Evolutionary conservation across 2,888 invertebrate species (phyloP).

Genomic region (Anthrax anthrax): DNA sequence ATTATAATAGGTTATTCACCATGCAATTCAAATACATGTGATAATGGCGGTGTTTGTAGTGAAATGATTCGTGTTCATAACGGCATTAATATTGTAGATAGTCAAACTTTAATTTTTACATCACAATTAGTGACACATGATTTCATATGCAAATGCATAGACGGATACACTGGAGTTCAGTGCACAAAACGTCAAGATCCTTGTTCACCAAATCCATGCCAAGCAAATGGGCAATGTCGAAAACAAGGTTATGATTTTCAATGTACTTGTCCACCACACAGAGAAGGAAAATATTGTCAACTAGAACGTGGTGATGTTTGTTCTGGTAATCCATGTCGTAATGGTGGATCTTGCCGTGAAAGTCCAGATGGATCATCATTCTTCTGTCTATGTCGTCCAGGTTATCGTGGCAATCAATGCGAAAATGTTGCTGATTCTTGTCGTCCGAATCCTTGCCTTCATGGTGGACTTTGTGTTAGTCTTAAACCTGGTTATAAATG

Average conservation of each 20-base stretch:
- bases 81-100: conserved; percentile 62
- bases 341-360: conserved; percentile 83
- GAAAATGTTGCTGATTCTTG: conserved; percentile 81
- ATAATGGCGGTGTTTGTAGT: conserved; percentile 64
- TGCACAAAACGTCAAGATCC: conserved; percentile 84
- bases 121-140: conserved; percentile 67
- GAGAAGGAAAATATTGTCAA: conserved; percentile 75
- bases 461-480: conserved; percentile 78
- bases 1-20: conserved; percentile 63
- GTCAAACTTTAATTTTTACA: conserved; percentile 65
- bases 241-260: conserved; percentile 71
- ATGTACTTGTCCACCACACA: conserved; percentile 62
- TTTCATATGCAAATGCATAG: conserved; percentile 64
- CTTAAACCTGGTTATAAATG: conserved; percentile 78
- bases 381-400: conserved; percentile 83
- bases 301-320: conserved; percentile 72
- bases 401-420: conserved; percentile 82
- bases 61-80: conserved; percentile 54
- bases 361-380: conserved; percentile 77
- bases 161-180: conserved; percentile 67
- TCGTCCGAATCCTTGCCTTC: conserved; percentile 80
- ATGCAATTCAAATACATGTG: conserved; percentile 50
- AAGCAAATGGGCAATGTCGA: conserved; percentile 68
- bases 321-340: conserved; percentile 71
- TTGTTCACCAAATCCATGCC: conserved; percentile 79